phyloP scores from a whole-genome alignment of 2,113 vertebrate species.

The Maylandia zebra region DNA sequence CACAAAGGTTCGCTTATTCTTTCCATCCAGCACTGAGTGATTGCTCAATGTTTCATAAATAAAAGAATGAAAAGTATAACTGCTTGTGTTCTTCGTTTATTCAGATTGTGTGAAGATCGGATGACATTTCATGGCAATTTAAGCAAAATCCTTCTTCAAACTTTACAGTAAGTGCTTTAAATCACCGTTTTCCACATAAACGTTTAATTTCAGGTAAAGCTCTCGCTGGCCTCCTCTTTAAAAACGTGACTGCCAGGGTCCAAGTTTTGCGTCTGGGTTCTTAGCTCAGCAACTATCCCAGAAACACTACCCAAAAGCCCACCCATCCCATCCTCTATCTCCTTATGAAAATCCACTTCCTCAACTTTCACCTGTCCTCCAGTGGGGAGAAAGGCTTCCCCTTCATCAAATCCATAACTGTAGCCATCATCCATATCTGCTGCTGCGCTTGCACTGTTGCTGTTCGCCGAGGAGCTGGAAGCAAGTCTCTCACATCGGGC shows the following conservation, averaged over 20 bases:
- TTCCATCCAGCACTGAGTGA: background rate
- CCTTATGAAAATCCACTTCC: slow-evolving; percentile 57
- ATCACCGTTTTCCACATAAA: background rate
- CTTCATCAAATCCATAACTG: slow-evolving; percentile 48
- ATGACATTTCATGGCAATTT: background rate
- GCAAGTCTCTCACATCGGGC: slow-evolving; percentile 67
- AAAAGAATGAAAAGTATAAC: background rate
- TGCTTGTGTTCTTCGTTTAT: background rate
- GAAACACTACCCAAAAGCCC: slow-evolving; percentile 47
- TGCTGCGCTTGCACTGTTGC: background rate
- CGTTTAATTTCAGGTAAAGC: slow-evolving; percentile 8
- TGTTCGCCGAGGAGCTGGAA: background rate
- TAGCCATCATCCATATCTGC: slow-evolving; percentile 7
- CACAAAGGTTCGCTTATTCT: background rate
- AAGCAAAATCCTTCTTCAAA: background rate
- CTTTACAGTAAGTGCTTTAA: background rate
- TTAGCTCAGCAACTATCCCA: slow-evolving; percentile 38
- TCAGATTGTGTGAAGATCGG: background rate
- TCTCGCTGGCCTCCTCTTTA: slow-evolving; percentile 59
- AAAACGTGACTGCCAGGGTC: slow-evolving; percentile 23
- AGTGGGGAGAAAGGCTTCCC: slow-evolving; percentile 31
- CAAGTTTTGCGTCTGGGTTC: slow-evolving; percentile 17
- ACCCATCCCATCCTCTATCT: slow-evolving; percentile 42
- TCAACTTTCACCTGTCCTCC: slow-evolving; percentile 68
- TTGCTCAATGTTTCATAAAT: background rate